Base-by-base conservation (phyloP, 2,113 vertebrate species). In the Phycodurus eques region DNA sequence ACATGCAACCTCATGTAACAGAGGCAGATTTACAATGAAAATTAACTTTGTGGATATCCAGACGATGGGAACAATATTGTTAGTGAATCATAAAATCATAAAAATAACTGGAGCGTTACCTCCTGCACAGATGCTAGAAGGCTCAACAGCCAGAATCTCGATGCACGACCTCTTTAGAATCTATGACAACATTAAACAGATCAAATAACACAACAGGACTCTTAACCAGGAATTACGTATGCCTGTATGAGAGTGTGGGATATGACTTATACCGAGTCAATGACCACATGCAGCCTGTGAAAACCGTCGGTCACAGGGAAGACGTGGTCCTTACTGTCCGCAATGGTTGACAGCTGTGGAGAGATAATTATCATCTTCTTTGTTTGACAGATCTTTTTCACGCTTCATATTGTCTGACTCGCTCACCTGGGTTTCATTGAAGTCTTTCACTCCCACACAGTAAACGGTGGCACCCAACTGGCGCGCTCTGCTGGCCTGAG, bases 121-220 rank as follows among this genome's bases (percentile, higher is more conserved):
- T 90, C 98, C 96, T 81, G 95, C 96, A 85, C 98, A 99, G 81
- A 99, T 98, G 49, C 94, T 97, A 31, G 97, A 98, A 3, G 98
- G 98, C 43, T 98, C 96, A 0, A 96, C 98, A 0, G 96, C 95
- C 71, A 99, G 92, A 80, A 99, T 99, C 87, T 99, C 98, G 22
- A 99, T 98, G 67, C 98, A 99, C 2, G 98, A 99, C 66, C 96
- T 96, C 91, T 98, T 99, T 84, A 99, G 77, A 83, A 99, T 98
- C 98, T 99, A 66, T 22, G 35, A 84, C 3, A 60, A 46, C 8
- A 46, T 4, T 49, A 56, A 1, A 5, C 8, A 10, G 3, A 61
- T 71, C 14, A 4, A 49, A 43, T 39, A 15, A 10, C 31, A 6
- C 1, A 1, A 35, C 17, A 1, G 10, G 8, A 2, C 4, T 11